These are phyloP conservation scores for Leucophenga varia DNA, from an alignment of 1,140 invertebrate genomes.

Conservation along the genomic window DNA sequence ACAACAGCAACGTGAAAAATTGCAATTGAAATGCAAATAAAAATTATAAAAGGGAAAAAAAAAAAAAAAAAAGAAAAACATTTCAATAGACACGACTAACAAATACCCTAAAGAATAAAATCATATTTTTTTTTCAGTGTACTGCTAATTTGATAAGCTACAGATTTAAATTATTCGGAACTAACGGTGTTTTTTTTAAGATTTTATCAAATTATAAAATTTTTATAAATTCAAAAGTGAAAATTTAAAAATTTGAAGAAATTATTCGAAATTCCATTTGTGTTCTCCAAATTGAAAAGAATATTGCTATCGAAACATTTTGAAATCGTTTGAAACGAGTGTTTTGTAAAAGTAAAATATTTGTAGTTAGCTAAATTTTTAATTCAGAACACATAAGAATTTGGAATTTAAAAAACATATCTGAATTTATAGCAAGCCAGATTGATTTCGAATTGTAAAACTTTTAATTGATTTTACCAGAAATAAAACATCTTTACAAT, in stretches of 20 bases:
- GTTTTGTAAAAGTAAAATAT: neutral
- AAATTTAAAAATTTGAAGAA: neutral
- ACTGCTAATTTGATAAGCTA: neutral
- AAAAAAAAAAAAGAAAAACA: conserved; percentile 3
- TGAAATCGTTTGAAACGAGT: neutral
- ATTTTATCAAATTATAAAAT: neutral
- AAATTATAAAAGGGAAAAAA: no score
- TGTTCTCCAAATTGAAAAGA: no score
- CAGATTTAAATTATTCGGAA: neutral
- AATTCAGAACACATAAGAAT: conserved; percentile 19
- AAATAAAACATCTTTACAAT: no score
- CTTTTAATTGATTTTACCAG: no score
- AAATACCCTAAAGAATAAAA: neutral
- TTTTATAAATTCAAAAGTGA: neutral
- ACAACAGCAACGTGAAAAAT: no score
- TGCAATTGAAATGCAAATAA: no score
- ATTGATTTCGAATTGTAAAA: no score
- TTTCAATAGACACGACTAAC: conserved; percentile 19
- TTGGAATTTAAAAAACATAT: conserved; percentile 5
- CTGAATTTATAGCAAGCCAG: conserved; percentile 14
- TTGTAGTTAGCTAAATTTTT: conserved; percentile 35
- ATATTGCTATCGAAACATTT: no score
- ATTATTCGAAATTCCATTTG: neutral
- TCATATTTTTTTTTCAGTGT: neutral
- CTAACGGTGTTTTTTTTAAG: neutral